These are phyloP conservation scores for Ophion slaviceki DNA, from an alignment of 2,888 invertebrate species.

Conservation along the genomic window DNA sequence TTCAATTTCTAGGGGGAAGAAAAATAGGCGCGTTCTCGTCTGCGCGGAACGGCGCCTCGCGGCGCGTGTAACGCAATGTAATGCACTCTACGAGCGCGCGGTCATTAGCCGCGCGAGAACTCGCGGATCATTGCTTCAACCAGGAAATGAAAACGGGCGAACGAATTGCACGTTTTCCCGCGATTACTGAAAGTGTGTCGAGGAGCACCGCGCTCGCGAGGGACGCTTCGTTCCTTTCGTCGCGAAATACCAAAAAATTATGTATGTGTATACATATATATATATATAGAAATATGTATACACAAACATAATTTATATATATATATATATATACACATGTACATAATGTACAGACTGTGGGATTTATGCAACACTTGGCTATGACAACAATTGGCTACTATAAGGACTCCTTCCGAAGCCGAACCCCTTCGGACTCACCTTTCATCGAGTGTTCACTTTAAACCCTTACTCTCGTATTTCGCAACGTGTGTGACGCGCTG, in stretches of 20 bases:
- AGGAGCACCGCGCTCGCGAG: neutral
- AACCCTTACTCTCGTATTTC: no score
- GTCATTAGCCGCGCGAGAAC: constrained; percentile 73
- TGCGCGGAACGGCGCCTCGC: constrained; percentile 4
- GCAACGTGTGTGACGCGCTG: no score
- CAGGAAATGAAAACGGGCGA: constrained; percentile 79
- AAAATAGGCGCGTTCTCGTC: neutral
- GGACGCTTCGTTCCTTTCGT: constrained; percentile 28
- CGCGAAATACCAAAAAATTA: constrained; percentile 21
- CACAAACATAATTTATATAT: no score
- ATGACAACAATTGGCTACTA: no score
- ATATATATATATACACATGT: no score
- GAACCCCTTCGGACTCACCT: no score
- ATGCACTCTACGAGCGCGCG: constrained; percentile 56
- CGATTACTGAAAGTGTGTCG: constrained; percentile 76
- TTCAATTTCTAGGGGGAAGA: neutral
- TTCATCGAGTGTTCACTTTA: no score
- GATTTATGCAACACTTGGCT: neutral
- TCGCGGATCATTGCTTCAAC: constrained; percentile 79
- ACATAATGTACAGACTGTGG: neutral
- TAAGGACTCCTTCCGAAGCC: no score
- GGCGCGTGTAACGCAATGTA: constrained; percentile 66
- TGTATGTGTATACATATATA: neutral
- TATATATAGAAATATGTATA: no score
- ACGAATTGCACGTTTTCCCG: constrained; percentile 80